Percentiles rank a stretch among this genome's conserved stretches.
phyloP scores from a whole-genome alignment of 2,113 vertebrate species.

The Menidia beryllina region DNA sequence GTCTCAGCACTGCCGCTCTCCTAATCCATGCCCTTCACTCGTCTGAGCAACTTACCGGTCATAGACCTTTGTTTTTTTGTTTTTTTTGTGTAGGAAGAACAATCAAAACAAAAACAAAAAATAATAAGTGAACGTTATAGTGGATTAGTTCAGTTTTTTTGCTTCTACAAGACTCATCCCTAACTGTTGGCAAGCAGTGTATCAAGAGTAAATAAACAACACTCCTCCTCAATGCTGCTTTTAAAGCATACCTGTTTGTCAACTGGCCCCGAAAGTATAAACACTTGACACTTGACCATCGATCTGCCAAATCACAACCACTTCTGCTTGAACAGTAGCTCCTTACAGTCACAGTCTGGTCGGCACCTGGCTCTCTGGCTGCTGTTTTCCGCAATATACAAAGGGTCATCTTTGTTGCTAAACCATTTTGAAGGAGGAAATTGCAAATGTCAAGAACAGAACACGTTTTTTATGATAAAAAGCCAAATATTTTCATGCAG shows the following conservation, averaged over 20 bases:
- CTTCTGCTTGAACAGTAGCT: slow-evolving; percentile 11
- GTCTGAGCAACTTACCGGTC: slow-evolving; percentile 24
- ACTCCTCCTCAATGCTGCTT: background rate
- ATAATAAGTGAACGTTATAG: background rate
- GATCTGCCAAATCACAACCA: slow-evolving; percentile 25
- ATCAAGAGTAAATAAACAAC: background rate
- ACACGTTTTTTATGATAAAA: slow-evolving; percentile 30
- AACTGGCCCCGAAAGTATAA: slow-evolving; percentile 3
- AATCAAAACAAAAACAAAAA: background rate
- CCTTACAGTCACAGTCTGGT: slow-evolving; percentile 3
- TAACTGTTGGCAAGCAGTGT: background rate
- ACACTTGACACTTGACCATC: slow-evolving; percentile 4
- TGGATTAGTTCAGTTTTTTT: background rate
- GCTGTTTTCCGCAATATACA: slow-evolving; percentile 19
- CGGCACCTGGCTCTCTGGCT: slow-evolving; percentile 24
- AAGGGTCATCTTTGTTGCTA: slow-evolving; percentile 8
- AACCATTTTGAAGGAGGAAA: slow-evolving; percentile 12
- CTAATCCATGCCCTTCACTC: slow-evolving; percentile 29
- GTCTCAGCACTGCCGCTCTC: slow-evolving; percentile 45
- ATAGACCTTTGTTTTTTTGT: slow-evolving; percentile 20
- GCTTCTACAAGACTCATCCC: background rate
- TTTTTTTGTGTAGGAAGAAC: no score
- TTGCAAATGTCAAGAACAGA: slow-evolving; percentile 37
- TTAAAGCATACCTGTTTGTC: slow-evolving; percentile 14
- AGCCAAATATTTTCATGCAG: slow-evolving; percentile 23